Base-by-base conservation (phyloP, 2,113 vertebrate genomes). In the Corythornis madagascariensis region DNA sequence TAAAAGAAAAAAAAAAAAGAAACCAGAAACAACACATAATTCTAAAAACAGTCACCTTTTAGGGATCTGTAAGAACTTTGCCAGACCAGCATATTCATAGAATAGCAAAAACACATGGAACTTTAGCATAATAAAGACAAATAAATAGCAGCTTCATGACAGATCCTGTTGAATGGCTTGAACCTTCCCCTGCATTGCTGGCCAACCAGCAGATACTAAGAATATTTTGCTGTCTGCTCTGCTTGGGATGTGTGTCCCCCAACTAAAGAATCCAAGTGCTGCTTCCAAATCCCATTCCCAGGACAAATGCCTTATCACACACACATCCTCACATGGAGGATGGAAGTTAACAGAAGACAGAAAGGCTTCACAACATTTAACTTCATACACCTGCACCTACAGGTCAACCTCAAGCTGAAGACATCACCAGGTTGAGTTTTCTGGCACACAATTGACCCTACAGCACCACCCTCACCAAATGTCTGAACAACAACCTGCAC, bases 71-170 rank as follows among this genome's bases (percentile, higher is more conserved):
- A 94, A 94, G 84, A 94, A 83, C 60, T 93, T 57, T 93, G 77
- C 77, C 92, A 95, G 87, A 95, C 60, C 65, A 95, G 53, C 47
- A 83, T 48, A 93, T 45, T 80, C 74, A 78, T 1, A 63, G 45
- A 95, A 95, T 96, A 92, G 90, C 43, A 96, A 96, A 95, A 96
- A 75, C 95, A 97, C 87, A 95, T 96, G 95, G 77, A 93, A 86
- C 42, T 85, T 91, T 35, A 75, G 80, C 53, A 87, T 70, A 91
- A 87, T 84, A 91, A 94, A 95, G 89, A 92, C 53, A 48, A 92
- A 94, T 92, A 95, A 95, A 89, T 33, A 77, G 67, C 80, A 94
- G 79, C 60, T 96, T 86, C 59, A 88, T 64, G 86, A 92, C 79
- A 95, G 63, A 96, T 42, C 56, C 26, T 79, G 61, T 45, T 74